These are phyloP conservation scores for Malacoctenus gilli DNA, from an alignment of 2,797 vertebrate species.

Conservation along the genomic window DNA sequence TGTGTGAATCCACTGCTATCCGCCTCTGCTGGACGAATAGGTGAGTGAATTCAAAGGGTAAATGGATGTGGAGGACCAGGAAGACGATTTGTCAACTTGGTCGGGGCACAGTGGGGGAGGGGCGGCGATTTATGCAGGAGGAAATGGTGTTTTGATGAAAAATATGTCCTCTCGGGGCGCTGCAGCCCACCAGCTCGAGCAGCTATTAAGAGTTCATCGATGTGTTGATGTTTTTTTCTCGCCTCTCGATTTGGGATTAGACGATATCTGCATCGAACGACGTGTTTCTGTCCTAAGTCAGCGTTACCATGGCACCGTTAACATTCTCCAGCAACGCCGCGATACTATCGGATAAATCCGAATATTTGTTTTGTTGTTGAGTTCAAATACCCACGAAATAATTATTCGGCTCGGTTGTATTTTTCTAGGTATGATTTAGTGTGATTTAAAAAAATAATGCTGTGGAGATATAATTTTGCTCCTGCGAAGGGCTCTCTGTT, in stretches of 20 bases:
- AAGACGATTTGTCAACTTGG: slow-evolving; percentile 56
- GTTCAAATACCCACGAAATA: no score
- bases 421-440: no score
- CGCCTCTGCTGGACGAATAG: slow-evolving; percentile 17
- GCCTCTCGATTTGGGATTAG: neutral
- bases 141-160: slow-evolving; percentile 31
- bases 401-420: no score
- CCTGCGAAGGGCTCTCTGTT: no score
- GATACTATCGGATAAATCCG: no score
- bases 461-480: no score
- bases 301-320: no score
- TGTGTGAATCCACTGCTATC: neutral
- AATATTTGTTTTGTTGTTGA: no score
- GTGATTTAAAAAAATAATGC: no score
- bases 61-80: slow-evolving; percentile 53
- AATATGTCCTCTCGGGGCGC: slow-evolving; percentile 39
- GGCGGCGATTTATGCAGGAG: slow-evolving; percentile 29
- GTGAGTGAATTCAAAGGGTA: slow-evolving; percentile 46
- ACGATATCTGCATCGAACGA: neutral
- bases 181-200: slow-evolving; percentile 1
- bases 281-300: neutral
- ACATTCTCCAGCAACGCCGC: no score
- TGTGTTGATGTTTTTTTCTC: neutral
- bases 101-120: slow-evolving; percentile 66
- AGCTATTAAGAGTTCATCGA: neutral